These are phyloP conservation scores for Leptinotarsa juncta DNA, from an alignment of 2,888 invertebrate species.

Conservation along the genomic window DNA sequence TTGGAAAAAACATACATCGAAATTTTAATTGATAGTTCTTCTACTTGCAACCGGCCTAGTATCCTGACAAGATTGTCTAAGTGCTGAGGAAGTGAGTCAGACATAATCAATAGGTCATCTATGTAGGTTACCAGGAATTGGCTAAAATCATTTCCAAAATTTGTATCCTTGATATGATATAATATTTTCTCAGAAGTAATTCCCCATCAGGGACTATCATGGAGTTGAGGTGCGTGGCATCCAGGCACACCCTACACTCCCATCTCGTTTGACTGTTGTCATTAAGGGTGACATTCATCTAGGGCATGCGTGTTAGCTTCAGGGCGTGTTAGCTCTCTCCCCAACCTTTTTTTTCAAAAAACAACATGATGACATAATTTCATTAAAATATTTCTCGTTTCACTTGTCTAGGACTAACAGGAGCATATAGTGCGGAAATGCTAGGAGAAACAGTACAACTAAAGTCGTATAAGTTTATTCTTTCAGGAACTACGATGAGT, in stretches of 20 bases:
- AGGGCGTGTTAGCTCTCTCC: constrained; percentile 12
- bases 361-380: not conserved
- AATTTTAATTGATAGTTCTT: not conserved
- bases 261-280: constrained; percentile 20
- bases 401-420: not conserved
- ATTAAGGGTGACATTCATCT: constrained; percentile 23
- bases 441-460: not conserved
- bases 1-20: not conserved
- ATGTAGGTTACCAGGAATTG: not conserved
- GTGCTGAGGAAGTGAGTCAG: not conserved
- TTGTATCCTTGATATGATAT: not conserved
- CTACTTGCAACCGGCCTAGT: not conserved
- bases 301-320: too few relatives aligned
- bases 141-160: not conserved
- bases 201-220: constrained; percentile 15
- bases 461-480: not conserved
- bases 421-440: not conserved
- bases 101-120: not conserved
- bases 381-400: not conserved
- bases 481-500: not conserved
- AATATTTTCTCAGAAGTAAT: not conserved
- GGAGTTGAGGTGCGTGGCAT: constrained; percentile 31
- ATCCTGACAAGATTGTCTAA: not conserved
- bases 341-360: not conserved
- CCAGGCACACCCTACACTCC: constrained; percentile 29